phyloP scores from a whole-genome alignment of 2,797 vertebrate species.

The Gallirallus australis region DNA sequence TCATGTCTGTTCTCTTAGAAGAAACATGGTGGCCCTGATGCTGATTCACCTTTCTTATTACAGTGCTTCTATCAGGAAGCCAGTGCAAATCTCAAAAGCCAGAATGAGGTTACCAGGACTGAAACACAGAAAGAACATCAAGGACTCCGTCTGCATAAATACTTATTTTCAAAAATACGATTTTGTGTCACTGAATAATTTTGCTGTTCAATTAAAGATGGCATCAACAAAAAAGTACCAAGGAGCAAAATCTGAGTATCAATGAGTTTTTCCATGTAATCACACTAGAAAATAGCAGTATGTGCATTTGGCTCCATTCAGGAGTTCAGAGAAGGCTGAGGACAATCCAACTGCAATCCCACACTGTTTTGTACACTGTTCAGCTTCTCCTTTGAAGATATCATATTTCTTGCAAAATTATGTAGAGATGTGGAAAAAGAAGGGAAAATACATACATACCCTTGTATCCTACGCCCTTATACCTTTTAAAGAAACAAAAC shows the following conservation, averaged over 20 bases:
- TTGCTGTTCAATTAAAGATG: not conserved
- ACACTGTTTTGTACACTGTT: not conserved
- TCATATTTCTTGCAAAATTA: rapidly evolving
- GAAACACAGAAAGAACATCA: not conserved
- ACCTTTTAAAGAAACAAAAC: not conserved
- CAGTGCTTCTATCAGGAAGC: not conserved
- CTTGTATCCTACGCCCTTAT: not conserved
- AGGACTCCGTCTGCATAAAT: not conserved
- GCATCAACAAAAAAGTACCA: not conserved
- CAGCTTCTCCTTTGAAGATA: not conserved
- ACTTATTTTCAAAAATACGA: not conserved
- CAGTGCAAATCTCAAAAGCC: not conserved
- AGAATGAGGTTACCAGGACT: not conserved
- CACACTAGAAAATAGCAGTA: not conserved
- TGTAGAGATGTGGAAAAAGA: not conserved
- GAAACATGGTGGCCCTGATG: rapidly evolving
- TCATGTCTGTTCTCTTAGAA: not conserved
- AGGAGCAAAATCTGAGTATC: not conserved
- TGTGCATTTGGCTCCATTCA: not conserved
- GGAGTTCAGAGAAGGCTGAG: not conserved
- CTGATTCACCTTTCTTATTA: not conserved
- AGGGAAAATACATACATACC: not conserved
- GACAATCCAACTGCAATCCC: not conserved
- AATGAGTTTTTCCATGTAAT: not conserved
- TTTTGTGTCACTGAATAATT: not conserved